Evolutionary conservation across 1,140 invertebrate genomes (phyloP).

Genomic region (Drosophila lowei): DNA sequence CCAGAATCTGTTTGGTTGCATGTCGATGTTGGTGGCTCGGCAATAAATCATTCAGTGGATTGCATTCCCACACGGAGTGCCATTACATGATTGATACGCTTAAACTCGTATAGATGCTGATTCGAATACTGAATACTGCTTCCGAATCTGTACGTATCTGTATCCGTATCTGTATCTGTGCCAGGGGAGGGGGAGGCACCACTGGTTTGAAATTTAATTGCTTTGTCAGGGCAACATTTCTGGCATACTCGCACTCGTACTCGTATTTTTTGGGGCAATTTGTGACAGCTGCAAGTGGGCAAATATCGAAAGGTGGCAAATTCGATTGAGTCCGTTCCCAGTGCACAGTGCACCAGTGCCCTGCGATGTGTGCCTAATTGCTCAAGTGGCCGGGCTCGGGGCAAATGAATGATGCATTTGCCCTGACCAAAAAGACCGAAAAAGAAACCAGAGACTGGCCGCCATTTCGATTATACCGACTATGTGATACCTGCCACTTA

Average conservation of each 20-base stretch:
- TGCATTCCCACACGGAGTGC: slow-evolving; percentile 48
- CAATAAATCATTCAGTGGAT: slow-evolving; percentile 57
- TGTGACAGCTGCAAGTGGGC: slow-evolving; percentile 34
- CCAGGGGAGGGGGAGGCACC: slow-evolving; percentile 9
- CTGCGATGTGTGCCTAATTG: slow-evolving; percentile 39
- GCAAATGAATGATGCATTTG: slow-evolving; percentile 27
- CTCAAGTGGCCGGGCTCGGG: slow-evolving; percentile 39
- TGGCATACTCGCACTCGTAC: slow-evolving; percentile 18
- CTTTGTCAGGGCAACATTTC: slow-evolving; percentile 42
- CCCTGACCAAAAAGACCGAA: no score
- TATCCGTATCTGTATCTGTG: slow-evolving; percentile 10
- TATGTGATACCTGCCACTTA: no score
- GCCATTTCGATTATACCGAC: no score
- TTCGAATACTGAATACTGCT: neutral
- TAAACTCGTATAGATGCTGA: slow-evolving; percentile 9
- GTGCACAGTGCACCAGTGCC: no score
- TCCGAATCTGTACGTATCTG: neutral
- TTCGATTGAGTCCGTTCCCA: slow-evolving; percentile 12
- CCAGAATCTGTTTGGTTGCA: neutral
- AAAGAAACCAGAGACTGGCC: no score
- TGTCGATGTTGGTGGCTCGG: slow-evolving; percentile 3
- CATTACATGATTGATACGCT: slow-evolving; percentile 62
- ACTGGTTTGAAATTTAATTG: slow-evolving; percentile 50
- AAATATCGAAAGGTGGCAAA: slow-evolving; percentile 31
- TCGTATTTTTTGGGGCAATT: slow-evolving; percentile 20